A percentile compares a stretch with the other conserved stretches of the same genome.
Evolutionary conservation across 2,888 invertebrate species (phyloP).

Genomic region (Caenorhabditis doughertyi): DNA sequence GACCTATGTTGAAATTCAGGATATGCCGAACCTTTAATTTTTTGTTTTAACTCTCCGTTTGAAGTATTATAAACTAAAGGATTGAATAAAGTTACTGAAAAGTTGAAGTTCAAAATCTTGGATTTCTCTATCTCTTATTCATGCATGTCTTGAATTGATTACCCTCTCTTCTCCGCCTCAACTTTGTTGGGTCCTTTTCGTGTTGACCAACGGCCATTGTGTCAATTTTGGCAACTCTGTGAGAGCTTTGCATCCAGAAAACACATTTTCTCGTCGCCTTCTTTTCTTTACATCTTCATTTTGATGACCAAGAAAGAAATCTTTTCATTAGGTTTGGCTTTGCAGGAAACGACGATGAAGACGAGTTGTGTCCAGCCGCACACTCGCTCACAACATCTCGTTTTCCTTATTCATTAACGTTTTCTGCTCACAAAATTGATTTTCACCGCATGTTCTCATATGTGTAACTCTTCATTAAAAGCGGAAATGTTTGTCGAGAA

Average conservation of each 20-base stretch:
- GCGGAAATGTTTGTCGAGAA: slow-evolving; percentile 32
- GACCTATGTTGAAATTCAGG: slow-evolving; percentile 74
- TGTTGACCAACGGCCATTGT: slow-evolving; percentile 46
- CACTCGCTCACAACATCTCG: slow-evolving; percentile 41
- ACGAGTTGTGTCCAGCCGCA: neutral
- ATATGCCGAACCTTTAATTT: slow-evolving; percentile 72
- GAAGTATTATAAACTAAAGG: neutral
- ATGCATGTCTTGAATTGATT: slow-evolving; percentile 65
- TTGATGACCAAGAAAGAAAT: slow-evolving; percentile 63
- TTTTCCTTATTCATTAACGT: slow-evolving; percentile 62
- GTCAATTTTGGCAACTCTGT: slow-evolving; percentile 64
- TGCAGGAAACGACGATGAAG: slow-evolving; percentile 36
- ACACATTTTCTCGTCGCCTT: slow-evolving; percentile 42
- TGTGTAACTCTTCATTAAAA: slow-evolving; percentile 13
- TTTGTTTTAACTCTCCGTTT: neutral
- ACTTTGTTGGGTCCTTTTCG: slow-evolving; percentile 52
- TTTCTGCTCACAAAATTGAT: slow-evolving; percentile 35
- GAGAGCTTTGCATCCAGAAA: slow-evolving; percentile 25
- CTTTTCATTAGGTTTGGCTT: slow-evolving; percentile 66
- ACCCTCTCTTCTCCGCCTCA: slow-evolving; percentile 45
- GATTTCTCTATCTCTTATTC: slow-evolving; percentile 63
- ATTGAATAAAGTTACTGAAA: neutral
- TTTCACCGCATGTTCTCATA: neutral
- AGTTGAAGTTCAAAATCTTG: slow-evolving; percentile 37
- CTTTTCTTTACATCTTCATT: slow-evolving; percentile 21